Evolutionary conservation across 2,113 vertebrate species (phyloP).

Genomic region (Syngnathus floridae): DNA sequence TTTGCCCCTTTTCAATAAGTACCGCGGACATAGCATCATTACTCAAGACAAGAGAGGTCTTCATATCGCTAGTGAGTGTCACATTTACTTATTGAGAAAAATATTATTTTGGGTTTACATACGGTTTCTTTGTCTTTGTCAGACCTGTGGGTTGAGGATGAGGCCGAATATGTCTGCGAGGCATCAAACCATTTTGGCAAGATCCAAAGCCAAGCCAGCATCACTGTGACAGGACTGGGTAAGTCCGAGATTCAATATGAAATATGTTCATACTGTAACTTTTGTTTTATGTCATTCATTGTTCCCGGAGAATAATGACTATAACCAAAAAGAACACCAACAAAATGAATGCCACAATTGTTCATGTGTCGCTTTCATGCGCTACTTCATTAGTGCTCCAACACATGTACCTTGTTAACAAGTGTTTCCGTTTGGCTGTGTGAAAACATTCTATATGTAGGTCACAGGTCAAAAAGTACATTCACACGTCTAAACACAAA

Average conservation of each 20-base stretch:
- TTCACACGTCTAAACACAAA: not conserved
- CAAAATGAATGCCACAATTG: not conserved
- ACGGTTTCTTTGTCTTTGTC: slow-evolving; percentile 4
- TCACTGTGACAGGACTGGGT: slow-evolving; percentile 93
- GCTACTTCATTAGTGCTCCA: slow-evolving; percentile 44
- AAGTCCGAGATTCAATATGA: slow-evolving; percentile 27
- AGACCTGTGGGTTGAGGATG: slow-evolving; percentile 91
- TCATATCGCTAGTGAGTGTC: slow-evolving; percentile 74
- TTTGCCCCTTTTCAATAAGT: slow-evolving; percentile 69
- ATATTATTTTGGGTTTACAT: not conserved
- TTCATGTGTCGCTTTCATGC: slow-evolving; percentile 9
- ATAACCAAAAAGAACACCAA: not conserved
- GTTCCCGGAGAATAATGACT: not conserved
- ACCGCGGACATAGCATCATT: slow-evolving; percentile 64
- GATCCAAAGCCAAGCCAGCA: slow-evolving; percentile 72
- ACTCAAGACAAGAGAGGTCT: slow-evolving; percentile 76
- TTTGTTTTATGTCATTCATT: not conserved
- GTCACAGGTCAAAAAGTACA: not conserved
- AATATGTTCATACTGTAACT: not conserved
- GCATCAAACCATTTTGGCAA: slow-evolving; percentile 92
- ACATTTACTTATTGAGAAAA: not conserved
- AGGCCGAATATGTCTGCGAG: slow-evolving; percentile 84
- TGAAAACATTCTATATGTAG: slow-evolving; percentile 26
- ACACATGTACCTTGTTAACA: slow-evolving; percentile 49
- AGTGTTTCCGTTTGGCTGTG: slow-evolving; percentile 27